These are phyloP conservation scores for Notodonta dromedarius DNA, from an alignment of 2,888 invertebrate genomes.

Conservation along the genomic window DNA sequence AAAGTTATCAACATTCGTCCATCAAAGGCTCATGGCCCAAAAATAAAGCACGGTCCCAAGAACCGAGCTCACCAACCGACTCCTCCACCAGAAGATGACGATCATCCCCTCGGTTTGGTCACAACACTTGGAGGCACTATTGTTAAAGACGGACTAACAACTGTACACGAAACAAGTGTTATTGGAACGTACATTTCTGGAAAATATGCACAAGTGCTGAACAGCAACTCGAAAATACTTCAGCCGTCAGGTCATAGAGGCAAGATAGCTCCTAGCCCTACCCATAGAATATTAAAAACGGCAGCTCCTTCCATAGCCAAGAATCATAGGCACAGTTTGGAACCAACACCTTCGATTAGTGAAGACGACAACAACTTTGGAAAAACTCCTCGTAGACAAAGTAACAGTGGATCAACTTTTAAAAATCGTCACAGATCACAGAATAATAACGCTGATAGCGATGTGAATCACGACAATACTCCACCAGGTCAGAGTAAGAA, in stretches of 20 bases:
- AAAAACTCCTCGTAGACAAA: constrained; percentile 82
- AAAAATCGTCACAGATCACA: constrained; percentile 83
- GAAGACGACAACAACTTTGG: constrained; percentile 86
- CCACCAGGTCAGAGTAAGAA: constrained; percentile 70
- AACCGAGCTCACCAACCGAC: constrained; percentile 70
- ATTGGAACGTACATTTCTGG: constrained; percentile 94
- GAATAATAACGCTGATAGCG: constrained; percentile 63
- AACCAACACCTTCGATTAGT: constrained; percentile 86
- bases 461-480: constrained; percentile 60
- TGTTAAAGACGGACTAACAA: constrained; percentile 92
- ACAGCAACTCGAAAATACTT: constrained; percentile 90
- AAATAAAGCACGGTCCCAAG: constrained; percentile 75
- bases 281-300: constrained; percentile 89
- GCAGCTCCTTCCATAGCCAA: constrained; percentile 86
- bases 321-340: constrained; percentile 84
- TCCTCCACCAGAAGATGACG: constrained; percentile 81
- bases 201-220: constrained; percentile 94
- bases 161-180: constrained; percentile 94
- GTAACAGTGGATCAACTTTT: constrained; percentile 75
- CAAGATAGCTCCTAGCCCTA: constrained; percentile 87
- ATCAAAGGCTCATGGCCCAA: constrained; percentile 81
- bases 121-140: constrained; percentile 93
- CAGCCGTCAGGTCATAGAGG: constrained; percentile 77
- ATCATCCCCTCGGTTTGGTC: constrained; percentile 91
- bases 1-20: constrained; percentile 92